A percentile compares a stretch with the other conserved stretches of the same genome.
Evolutionary conservation across 2,113 vertebrate species (phyloP).

Genomic region (Pygoscelis antarcticus): DNA sequence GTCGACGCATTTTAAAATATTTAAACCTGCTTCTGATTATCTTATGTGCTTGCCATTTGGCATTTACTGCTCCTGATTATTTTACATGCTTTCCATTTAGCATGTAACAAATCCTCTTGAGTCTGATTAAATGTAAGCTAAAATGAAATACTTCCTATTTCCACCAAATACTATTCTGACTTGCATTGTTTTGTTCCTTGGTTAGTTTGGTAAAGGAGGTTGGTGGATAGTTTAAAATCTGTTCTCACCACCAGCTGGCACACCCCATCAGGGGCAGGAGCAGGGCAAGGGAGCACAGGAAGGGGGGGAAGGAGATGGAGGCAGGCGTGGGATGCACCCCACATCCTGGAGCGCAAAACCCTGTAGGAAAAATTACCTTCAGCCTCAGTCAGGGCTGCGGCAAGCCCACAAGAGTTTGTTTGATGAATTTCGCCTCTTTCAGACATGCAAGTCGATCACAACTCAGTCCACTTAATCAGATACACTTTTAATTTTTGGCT

Average conservation of each 20-base stretch:
- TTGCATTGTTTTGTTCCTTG: neutral
- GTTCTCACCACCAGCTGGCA: neutral
- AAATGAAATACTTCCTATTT: neutral
- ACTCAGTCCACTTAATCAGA: neutral
- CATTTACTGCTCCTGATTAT: neutral
- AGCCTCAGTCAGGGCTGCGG: neutral
- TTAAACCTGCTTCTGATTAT: neutral
- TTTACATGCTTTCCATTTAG: neutral
- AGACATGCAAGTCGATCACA: fast-evolving
- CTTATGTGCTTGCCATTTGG: neutral
- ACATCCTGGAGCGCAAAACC: neutral
- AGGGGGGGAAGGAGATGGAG: fast-evolving
- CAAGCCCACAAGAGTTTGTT: neutral
- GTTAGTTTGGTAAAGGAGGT: neutral
- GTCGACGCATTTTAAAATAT: neutral
- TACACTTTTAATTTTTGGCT: neutral
- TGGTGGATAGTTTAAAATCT: neutral
- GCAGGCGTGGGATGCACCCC: fast-evolving
- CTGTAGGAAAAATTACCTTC: neutral
- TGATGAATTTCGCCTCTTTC: neutral
- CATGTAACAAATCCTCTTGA: neutral
- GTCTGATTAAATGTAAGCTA: neutral
- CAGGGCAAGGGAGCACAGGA: neutral
- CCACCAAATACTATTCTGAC: neutral
- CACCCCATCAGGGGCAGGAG: neutral